Base-by-base conservation (phyloP, 2,888 invertebrate species). In the Aproaerema taeniolella region DNA sequence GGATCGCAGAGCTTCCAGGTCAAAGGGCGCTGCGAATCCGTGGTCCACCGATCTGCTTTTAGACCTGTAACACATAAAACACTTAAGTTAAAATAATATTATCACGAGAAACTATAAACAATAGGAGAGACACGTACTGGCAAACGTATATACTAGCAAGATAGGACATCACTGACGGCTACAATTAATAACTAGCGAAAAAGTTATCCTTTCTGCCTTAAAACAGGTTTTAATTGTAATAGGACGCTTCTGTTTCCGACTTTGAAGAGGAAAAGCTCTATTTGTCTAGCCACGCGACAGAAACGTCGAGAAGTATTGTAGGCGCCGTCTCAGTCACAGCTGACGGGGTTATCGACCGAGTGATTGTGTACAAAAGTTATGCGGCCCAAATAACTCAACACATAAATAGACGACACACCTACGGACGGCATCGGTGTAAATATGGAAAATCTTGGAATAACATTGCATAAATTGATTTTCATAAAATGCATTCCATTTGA, bases 21-120 rank as follows among this genome's bases (percentile, higher is more conserved):
- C 95, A 75, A 94, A 95, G 48, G 95, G 94, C 53, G 94, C 90
- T 49, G 93, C 90, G 68, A 95, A 92, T 65, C 95, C 95, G 89
- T 95, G 95, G 87, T 95, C 95, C 63, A 95, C 95, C 62, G 95
- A 95, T 61, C 94, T 92, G 77, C 95, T 95, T 85, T 95, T 95
- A 78, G 94, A 95, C 94, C 95, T 95, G 89, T 50, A 89, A 89
- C 48, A 53, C 52, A 36, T 52, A 55, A 59, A 43, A 46, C 41
- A 33, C n/a, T n/a, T 11, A 14, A 2, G 13, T 34, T 20, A n/a
- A 31, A n/a, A 10, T 41, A 42, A 55, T 38, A 50, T 39, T 47
- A 49, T 4, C 38, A 12, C 10, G 8, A 12, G 20, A 12, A 7
- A 11, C 2, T 16, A 15, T 32, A 1, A 17, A 16, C 8, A 30